phyloP scores from a whole-genome alignment of 2,797 vertebrate genomes.

The Distichodus sexfasciatus region DNA sequence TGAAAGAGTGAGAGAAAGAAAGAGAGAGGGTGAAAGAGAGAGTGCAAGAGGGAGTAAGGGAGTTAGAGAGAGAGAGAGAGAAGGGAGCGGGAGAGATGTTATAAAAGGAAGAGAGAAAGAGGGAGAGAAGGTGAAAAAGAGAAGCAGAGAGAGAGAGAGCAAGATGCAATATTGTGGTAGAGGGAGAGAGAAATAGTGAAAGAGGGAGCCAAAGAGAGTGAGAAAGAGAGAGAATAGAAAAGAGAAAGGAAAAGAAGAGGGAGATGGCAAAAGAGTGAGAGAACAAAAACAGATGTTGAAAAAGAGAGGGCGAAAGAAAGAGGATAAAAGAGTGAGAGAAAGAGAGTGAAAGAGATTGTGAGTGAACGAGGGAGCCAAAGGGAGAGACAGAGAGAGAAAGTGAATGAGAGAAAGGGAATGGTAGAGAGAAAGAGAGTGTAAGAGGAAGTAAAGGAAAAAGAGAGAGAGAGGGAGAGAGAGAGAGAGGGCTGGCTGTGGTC shows the following conservation, averaged over 20 bases:
- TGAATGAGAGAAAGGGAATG: constrained; percentile 54
- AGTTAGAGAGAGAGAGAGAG: constrained; percentile 50
- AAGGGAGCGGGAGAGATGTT: constrained; percentile 68
- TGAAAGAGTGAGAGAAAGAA: constrained; percentile 65
- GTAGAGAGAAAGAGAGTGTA: constrained; percentile 65
- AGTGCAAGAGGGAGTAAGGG: constrained; percentile 67
- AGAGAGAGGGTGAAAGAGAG: constrained; percentile 51
- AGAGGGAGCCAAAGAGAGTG: constrained; percentile 57
- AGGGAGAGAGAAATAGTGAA: constrained; percentile 62
- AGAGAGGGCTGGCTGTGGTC: constrained; percentile 75
- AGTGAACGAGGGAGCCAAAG: constrained; percentile 54
- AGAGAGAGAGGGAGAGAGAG: constrained; percentile 64
- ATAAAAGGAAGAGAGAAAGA: no score
- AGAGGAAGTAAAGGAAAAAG: constrained; percentile 45
- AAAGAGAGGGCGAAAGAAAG: constrained; percentile 62
- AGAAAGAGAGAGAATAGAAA: constrained; percentile 65
- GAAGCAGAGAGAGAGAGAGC: constrained; percentile 67
- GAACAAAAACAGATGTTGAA: no score
- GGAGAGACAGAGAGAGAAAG: constrained; percentile 65
- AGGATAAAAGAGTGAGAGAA: constrained; percentile 57
- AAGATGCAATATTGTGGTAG: no score
- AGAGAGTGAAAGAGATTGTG: constrained; percentile 64
- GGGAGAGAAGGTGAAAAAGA: constrained; percentile 54
- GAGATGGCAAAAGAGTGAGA: constrained; percentile 68
- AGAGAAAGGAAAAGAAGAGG: constrained; percentile 55